Base-by-base conservation (phyloP, 2,888 invertebrate species). In the Nyleta sp. region DNA sequence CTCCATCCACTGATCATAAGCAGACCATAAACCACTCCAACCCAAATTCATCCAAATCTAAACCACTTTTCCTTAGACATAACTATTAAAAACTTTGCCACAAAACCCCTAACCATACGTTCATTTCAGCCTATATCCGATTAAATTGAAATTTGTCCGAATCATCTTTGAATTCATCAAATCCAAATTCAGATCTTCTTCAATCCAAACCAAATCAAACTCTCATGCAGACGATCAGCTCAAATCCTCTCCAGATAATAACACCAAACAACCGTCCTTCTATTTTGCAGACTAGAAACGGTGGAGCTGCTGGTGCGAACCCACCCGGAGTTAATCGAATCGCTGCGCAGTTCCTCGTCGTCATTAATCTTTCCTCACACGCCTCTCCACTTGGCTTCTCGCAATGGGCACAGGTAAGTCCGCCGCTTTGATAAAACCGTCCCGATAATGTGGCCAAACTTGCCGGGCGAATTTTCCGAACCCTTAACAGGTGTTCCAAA, bases 321-420 rank as follows among this genome's bases (percentile, higher is more conserved):
- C 13, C 95, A 96, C 91, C 97, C 97, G 0, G 95, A 96, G 85
- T 92, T 98, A 81, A 94, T 97, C 59, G 94, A 95, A 82, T 94
- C 93, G 84, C 94, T 94, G 92, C 93, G 94, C 82, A 92, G 91
- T 92, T 88, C 90, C 55, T 90, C 90, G 48, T 89, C 90, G 48
- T 89, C 89, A 72, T 82, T 90, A 84, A 91, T 94, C 57, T 95
- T 95, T 89, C 93, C 95, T 74, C 95, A 96, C 87, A 96, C 98
- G 8, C 96, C 98, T 0, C 93, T 99, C n/a, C 98, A 98, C 91
- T 93, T 97, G 81, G 98, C 98, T 77, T 96, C 97, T 88, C 94
- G 96, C 82, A 97, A 98, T 92, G 99, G 98, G 5, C 96, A 96
- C 91, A 95, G 95, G 96, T 96, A 89, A 94, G 94, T 93, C 35